Base-by-base conservation (phyloP, 2,113 vertebrate genomes). In the Pygathrix nemaeus region DNA sequence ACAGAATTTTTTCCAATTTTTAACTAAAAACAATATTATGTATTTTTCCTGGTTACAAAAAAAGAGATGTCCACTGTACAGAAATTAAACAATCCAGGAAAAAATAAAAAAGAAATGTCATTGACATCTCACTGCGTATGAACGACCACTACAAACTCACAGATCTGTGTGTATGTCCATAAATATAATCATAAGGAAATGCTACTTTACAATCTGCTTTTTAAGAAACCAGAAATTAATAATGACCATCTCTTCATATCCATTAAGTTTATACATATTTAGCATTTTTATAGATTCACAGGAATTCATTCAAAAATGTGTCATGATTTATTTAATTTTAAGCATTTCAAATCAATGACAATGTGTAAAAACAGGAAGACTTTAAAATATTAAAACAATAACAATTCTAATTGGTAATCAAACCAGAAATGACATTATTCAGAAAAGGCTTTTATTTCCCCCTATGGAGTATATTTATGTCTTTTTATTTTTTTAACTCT, bases 261-360 rank as follows among this genome's bases (percentile, higher is more conserved):
- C 50, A 66, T 50, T 92, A 92, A 90, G 9, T 95, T 80, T 78
- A 93, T 57, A 87, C 17, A 35, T 80, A 94, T 57, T 78, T 70
- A 84, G 43, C 43, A 97, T 66, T 96, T 92, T 82, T 68, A 81
- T 61, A 91, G 66, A 66, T 93, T 55, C 72, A 48, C 1, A 50
- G 25, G 23, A 86, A 61, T 72, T 5, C 17, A 83, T 61, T 90
- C 21, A 87, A 61, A 55, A 89, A 43, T 27, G 7, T 76, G 82
- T 85, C 30, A 43, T 40, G n/a, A 85, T 23, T 10, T 86, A 92
- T 87, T 90, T 95, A 72, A 55, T 59, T 80, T 73, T 72, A 95
- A 66, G 61, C 78, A 93, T 93, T 85, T 97, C 1, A 90, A 88
- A 68, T 90, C 93, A 83, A 70, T 93, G 57, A n/a, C 0, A 90